Conservation (phyloP, 2,797 vertebrate genomes). For the Spea hammondii region DNA sequence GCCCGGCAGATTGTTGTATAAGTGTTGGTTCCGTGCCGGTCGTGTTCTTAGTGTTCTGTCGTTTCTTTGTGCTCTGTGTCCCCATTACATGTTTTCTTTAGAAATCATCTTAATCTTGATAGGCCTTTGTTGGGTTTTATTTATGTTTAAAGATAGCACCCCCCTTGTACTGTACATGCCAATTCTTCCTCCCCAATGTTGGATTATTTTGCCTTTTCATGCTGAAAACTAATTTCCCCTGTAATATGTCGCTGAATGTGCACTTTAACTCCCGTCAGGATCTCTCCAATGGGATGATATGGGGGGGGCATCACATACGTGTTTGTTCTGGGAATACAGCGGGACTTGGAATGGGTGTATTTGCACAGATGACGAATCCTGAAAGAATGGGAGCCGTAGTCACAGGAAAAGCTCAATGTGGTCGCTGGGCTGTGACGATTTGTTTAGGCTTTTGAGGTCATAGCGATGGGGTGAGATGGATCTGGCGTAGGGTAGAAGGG, state of each 20-base stretch:
- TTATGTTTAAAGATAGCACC: too few relatives aligned
- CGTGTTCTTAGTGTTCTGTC: too few relatives aligned
- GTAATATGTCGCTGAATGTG: neutral
- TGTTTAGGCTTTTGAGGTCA: neutral
- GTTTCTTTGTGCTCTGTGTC: too few relatives aligned
- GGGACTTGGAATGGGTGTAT: constrained; percentile 1
- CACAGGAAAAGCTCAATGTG: constrained; percentile 9
- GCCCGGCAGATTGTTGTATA: too few relatives aligned
- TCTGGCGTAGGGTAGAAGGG: too few relatives aligned
- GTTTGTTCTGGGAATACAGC: neutral
- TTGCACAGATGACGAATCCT: constrained; percentile 25
- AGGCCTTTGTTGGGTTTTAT: too few relatives aligned
- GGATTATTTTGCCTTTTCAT: neutral
- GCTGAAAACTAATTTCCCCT: neutral
- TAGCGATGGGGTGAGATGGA: neutral
- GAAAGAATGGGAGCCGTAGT: constrained; percentile 30
- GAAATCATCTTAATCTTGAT: too few relatives aligned
- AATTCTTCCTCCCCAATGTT: too few relatives aligned
- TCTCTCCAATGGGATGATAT: neutral
- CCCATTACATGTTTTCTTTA: too few relatives aligned
- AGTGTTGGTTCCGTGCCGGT: too few relatives aligned
- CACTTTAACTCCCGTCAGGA: too few relatives aligned
- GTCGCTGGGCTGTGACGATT: constrained; percentile 33
- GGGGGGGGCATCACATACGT: neutral
- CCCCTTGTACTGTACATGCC: too few relatives aligned